phyloP scores from a whole-genome alignment of 2,113 vertebrate genomes.

The Colaptes auratus region DNA sequence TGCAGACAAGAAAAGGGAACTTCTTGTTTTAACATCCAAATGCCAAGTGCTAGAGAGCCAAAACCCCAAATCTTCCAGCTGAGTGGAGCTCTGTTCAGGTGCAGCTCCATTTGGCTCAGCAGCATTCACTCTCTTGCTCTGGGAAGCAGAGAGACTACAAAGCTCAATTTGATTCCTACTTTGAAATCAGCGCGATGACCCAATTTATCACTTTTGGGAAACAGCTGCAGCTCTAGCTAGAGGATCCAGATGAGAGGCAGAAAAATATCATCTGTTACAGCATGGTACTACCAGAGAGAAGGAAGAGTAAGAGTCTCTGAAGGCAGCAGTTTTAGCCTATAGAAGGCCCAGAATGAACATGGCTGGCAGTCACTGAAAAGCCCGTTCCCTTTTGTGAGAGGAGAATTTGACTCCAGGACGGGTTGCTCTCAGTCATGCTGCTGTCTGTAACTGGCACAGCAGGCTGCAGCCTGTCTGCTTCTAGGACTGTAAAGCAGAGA shows the following conservation, averaged over 20 bases:
- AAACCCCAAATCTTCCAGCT: background rate
- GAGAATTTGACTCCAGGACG: background rate
- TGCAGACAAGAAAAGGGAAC: background rate
- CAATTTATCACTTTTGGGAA: constrained; percentile 39
- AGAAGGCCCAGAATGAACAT: background rate
- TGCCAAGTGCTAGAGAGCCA: background rate
- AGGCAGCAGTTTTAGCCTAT: background rate
- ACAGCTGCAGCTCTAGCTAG: constrained; percentile 34
- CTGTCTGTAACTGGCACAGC: background rate
- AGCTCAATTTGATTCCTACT: constrained; percentile 20
- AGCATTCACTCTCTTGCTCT: background rate
- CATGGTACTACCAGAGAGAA: background rate
- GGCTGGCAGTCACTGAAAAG: background rate
- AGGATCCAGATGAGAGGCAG: background rate
- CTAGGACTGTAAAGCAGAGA: background rate
- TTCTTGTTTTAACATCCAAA: background rate
- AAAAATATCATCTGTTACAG: background rate
- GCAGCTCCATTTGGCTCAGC: background rate
- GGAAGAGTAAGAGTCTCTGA: background rate
- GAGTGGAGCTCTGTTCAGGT: background rate
- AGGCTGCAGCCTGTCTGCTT: background rate
- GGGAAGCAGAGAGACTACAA: background rate
- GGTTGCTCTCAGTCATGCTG: background rate
- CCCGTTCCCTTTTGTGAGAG: background rate
- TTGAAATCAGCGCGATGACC: constrained; percentile 17